These are phyloP conservation scores for Scarus forsteni DNA, from an alignment of 2,797 vertebrate species.

Conservation along the genomic window DNA sequence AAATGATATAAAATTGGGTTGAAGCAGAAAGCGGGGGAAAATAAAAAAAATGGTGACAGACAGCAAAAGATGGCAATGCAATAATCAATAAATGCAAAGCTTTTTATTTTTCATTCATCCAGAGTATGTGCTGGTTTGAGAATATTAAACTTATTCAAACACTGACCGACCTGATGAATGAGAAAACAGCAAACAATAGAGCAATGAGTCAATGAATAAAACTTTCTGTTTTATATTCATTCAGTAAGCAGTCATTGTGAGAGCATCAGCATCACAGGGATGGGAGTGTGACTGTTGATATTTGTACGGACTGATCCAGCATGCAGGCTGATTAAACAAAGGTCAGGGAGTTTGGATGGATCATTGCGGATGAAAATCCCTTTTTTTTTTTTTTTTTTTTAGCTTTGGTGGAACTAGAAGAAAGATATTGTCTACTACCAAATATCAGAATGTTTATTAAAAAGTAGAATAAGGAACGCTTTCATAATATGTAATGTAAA, in stretches of 20 bases:
- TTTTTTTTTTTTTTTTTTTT: conserved; percentile 3
- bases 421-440: conserved; percentile 7
- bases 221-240: conserved; percentile 76
- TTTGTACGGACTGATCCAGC: conserved; percentile 29
- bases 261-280: conserved; percentile 66
- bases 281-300: conserved; percentile 20
- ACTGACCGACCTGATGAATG: conserved; percentile 56
- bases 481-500: conserved; percentile 27
- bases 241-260: conserved; percentile 63
- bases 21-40: conserved; percentile 20
- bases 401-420: neutral
- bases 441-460: conserved; percentile 22
- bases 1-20: conserved; percentile 3
- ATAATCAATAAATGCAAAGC: conserved; percentile 33
- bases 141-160: conserved; percentile 1
- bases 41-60: conserved; percentile 19
- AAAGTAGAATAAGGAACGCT: conserved; percentile 23
- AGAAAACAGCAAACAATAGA: conserved; percentile 28
- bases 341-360: conserved; percentile 52
- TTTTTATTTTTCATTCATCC: conserved; percentile 62
- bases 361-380: conserved; percentile 46
- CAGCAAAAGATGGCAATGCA: conserved; percentile 31
- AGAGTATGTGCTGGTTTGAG: conserved; percentile 28
- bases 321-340: conserved; percentile 46
- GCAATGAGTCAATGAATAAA: conserved; percentile 70